Base-by-base conservation (phyloP, 2,797 vertebrate genomes). In the Dallia pectoralis region DNA sequence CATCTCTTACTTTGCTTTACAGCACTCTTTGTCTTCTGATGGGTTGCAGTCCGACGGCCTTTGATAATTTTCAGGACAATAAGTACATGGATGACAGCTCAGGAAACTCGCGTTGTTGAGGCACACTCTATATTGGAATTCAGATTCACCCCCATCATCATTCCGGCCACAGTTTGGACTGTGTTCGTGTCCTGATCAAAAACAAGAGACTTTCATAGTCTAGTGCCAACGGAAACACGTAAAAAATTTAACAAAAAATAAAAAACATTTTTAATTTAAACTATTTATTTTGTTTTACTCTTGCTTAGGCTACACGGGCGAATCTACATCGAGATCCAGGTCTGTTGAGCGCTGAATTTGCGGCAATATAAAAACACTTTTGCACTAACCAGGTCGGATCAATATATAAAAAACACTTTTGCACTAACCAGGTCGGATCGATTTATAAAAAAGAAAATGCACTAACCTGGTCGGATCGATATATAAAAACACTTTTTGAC, bases 91-190 rank as follows among this genome's bases (percentile, higher is more conserved):
- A 12, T 27, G 3, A 11, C 53, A 59, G 4, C 4, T 14, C 53
- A 27, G 8, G 6, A 14, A 59, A 0, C 22, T 59, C 22, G n/a
- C 53, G 7, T 59, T 27, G 25, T 59, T 59, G 53, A 59, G 25
- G 53, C 53, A 59, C 0, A 0, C 3, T 14, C 53, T 22, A 59
- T 59, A 59, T 4, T n/a, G 11, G 4, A 0, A 0, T 27, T 59
- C 53, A 9, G 53, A 27, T 12, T 2, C 25, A 3, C 53, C 53
- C 11, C 53, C 53, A 59, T 59, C 53, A 59, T 59, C 53, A 12
- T 59, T n/a, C 22, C 11, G 22, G 53, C 53, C 53, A 59, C 53
- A 59, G 53, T 59, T 59, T 27, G 53, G 53, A 59, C 53, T 59
- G 25, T 25, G 25, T 14, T 59, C 53, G 22, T 4, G 4, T 25